These are phyloP conservation scores for Eristalis intricaria DNA, from an alignment of 2,888 invertebrate genomes.

Conservation along the genomic window DNA sequence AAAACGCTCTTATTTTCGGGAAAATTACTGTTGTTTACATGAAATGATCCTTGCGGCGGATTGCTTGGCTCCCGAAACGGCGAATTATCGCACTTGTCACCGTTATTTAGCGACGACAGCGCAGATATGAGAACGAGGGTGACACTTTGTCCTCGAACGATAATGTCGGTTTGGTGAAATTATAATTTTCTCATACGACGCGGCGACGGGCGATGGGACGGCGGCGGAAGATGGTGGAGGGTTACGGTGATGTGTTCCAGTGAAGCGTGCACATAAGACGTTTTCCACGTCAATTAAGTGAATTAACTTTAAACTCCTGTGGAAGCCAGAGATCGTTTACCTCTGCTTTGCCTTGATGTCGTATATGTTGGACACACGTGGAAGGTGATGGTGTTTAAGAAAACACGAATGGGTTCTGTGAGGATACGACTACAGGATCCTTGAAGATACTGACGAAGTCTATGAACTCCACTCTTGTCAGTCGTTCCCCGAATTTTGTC, in stretches of 20 bases:
- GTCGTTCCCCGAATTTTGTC: no score
- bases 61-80: conserved; percentile 23
- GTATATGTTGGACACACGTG: background rate
- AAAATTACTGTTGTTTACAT: conserved; percentile 72
- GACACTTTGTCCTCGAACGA: background rate
- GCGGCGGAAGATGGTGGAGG: no score
- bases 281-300: background rate
- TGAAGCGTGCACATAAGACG: background rate
- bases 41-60: conserved; percentile 71
- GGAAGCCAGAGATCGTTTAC: background rate
- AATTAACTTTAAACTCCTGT: background rate
- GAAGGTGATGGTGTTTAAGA: background rate
- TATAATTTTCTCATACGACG: background rate
- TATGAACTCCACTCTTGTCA: no score
- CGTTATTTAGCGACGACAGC: background rate
- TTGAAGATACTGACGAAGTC: no score
- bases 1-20: conserved; percentile 53
- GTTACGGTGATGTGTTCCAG: background rate
- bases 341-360: background rate
- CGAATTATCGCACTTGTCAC: conserved; percentile 53
- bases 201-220: background rate
- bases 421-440: no score
- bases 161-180: background rate
- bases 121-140: background rate
- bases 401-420: no score